A percentile compares a stretch with the other conserved stretches of the same genome.
These are phyloP conservation scores for Caenorhabditis plicata DNA, from an alignment of 2,888 invertebrate species.

Conservation along the genomic window DNA sequence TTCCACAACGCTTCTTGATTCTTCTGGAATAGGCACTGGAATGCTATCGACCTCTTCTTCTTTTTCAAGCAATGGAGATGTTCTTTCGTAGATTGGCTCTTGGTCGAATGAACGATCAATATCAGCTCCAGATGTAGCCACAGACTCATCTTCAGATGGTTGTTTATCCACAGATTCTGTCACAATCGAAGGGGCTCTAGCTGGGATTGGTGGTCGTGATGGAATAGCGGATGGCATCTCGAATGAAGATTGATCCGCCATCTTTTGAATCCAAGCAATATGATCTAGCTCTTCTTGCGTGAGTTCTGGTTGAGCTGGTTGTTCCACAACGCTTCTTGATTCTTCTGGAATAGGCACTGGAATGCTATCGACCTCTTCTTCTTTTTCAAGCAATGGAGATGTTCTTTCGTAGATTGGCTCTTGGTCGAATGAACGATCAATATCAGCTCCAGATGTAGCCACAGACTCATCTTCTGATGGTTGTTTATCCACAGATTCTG, in stretches of 20 bases:
- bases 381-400: constrained; percentile 11
- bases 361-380: constrained; percentile 10
- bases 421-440: constrained; percentile 25
- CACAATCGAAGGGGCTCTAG: background rate
- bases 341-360: constrained; percentile 15
- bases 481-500: constrained; percentile 16
- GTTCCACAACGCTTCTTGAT: too few relatives aligned
- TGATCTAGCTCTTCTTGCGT: constrained; percentile 41
- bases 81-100: constrained; percentile 1
- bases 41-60: too few relatives aligned
- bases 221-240: too few relatives aligned
- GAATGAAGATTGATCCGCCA: constrained; percentile 38
- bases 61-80: constrained; percentile 18
- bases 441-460: too few relatives aligned
- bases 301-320: constrained; percentile 22
- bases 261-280: constrained; percentile 29
- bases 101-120: constrained; percentile 2
- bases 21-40: too few relatives aligned
- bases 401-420: constrained; percentile 9
- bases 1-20: too few relatives aligned
- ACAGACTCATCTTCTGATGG: too few relatives aligned
- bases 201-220: background rate
- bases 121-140: background rate
- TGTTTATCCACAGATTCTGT: background rate
- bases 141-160: background rate